These are phyloP conservation scores for Polydrusus pterygomalis DNA, from an alignment of 2,888 invertebrate species.

Conservation along the genomic window DNA sequence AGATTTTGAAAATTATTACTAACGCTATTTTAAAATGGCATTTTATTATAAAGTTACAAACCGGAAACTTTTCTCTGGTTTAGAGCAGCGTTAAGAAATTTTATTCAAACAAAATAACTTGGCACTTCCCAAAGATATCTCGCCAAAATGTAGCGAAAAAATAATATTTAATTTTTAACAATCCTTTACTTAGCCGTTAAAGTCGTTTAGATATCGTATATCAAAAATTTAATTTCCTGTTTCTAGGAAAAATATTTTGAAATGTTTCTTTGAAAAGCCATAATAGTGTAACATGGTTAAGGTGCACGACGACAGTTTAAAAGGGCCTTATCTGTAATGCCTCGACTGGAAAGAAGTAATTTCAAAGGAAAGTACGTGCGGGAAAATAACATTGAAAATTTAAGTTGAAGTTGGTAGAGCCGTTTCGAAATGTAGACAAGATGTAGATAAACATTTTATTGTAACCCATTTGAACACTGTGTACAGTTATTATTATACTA, in stretches of 20 bases:
- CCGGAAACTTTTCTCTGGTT: conserved; percentile 32
- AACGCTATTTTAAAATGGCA: conserved; percentile 20
- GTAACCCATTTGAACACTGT: too few relatives aligned
- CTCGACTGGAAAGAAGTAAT: conserved; percentile 31
- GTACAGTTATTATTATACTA: too few relatives aligned
- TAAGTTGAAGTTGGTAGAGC: neutral
- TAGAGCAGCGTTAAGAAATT: conserved; percentile 8
- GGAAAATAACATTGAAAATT: conserved; percentile 4
- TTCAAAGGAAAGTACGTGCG: conserved; percentile 27
- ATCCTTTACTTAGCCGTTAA: conserved; percentile 56
- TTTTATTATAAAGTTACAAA: conserved; percentile 20
- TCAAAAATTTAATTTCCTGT: conserved; percentile 59
- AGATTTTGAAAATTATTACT: conserved; percentile 10
- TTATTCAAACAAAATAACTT: conserved; percentile 35
- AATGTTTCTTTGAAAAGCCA: conserved; percentile 57
- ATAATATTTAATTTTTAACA: conserved; percentile 56
- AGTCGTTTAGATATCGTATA: conserved; percentile 58
- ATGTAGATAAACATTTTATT: too few relatives aligned
- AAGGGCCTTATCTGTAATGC: conserved; percentile 48
- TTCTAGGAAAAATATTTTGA: conserved; percentile 55
- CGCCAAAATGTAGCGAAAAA: conserved; percentile 30
- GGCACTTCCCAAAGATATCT: conserved; percentile 31
- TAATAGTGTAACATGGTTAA: conserved; percentile 52
- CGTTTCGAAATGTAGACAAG: too few relatives aligned
- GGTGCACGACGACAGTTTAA: conserved; percentile 46